These are phyloP conservation scores for Cynodonichthys magdalenae DNA, from an alignment of 2,797 vertebrate genomes.

Conservation along the genomic window DNA sequence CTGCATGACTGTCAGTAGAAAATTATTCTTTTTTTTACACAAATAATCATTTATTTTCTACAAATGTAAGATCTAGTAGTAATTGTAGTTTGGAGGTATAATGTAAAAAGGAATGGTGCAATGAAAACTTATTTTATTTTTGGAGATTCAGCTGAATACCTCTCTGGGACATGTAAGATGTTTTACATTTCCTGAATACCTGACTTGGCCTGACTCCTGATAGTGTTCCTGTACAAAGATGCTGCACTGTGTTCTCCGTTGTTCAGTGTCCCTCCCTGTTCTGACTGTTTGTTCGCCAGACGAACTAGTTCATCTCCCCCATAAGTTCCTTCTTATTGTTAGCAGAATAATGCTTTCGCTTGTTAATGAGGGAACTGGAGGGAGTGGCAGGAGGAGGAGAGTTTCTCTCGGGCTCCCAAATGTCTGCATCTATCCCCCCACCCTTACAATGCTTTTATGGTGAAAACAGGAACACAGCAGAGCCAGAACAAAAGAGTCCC, in stretches of 20 bases:
- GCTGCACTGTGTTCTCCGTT: not conserved
- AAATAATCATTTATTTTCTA: no score
- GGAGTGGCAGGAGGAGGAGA: not conserved
- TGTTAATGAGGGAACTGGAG: conserved; percentile 52
- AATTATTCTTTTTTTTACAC: no score
- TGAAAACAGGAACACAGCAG: conserved; percentile 72
- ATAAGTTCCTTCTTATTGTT: conserved; percentile 28
- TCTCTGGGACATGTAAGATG: not conserved
- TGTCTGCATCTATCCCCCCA: conserved; percentile 45
- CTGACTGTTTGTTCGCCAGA: conserved; percentile 52
- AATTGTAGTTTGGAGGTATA: no score
- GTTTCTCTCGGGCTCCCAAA: conserved; percentile 51
- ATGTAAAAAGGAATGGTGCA: not conserved
- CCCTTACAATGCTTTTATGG: conserved; percentile 17
- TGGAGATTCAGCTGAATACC: not conserved
- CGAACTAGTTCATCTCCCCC: conserved; percentile 39
- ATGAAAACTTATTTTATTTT: not conserved
- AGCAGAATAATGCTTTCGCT: conserved; percentile 40
- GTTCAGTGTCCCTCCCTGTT: conserved; percentile 28
- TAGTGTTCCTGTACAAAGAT: conserved; percentile 13
- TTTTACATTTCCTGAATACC: not conserved
- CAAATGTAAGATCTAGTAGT: no score
- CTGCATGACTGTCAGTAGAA: no score
- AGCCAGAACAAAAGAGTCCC: conserved; percentile 56
- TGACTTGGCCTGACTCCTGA: not conserved